phyloP scores from a whole-genome alignment of 2,797 vertebrate genomes.

The Xiphophorus birchmanni region DNA sequence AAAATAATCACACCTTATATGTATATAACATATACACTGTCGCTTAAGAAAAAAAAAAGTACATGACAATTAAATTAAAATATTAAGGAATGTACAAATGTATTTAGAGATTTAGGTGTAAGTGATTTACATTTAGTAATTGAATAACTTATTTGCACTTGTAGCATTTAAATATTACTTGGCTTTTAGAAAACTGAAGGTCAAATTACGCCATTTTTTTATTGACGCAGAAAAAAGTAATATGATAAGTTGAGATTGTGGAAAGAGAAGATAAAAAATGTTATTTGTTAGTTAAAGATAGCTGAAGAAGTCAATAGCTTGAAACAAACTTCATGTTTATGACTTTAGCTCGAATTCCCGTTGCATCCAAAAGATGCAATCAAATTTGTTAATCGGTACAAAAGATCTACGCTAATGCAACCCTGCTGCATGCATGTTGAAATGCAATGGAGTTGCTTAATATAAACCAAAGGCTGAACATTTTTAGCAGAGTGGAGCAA shows the following conservation, averaged over 20 bases:
- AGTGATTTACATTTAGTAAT: no score
- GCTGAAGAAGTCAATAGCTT: not conserved
- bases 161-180: no score
- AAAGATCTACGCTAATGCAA: not conserved
- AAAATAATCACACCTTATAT: not conserved
- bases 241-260: not conserved
- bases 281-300: not conserved
- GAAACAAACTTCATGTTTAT: not conserved
- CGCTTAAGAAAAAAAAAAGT: not conserved
- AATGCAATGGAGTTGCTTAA: constrained; percentile 17
- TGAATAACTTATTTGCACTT: no score
- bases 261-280: not conserved
- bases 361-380: constrained; percentile 2
- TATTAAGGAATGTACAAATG: not conserved
- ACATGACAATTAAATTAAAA: not conserved
- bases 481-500: not conserved
- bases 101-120: not conserved
- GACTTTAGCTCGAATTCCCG: not conserved
- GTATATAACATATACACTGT: not conserved
- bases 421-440: constrained; percentile 15
- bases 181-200: not conserved
- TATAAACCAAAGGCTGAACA: constrained; percentile 12
- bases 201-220: not conserved
- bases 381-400: constrained; percentile 5
- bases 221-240: not conserved